Evolutionary conservation across 2,888 invertebrate species (phyloP).

Genomic region (Alloplasta piceator): DNA sequence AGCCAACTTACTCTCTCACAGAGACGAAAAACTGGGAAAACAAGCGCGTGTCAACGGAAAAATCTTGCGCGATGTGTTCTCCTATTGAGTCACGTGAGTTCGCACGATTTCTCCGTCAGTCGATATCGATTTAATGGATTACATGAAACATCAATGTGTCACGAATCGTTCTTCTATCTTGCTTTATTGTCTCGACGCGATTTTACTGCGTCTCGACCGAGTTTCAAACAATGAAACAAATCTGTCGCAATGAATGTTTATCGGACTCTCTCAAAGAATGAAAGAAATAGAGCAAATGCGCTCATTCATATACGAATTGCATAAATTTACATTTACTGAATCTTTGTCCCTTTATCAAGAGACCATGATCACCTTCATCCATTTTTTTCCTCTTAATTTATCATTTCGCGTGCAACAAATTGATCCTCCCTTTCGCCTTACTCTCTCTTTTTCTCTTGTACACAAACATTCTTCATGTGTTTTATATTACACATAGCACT

Average conservation of each 20-base stretch:
- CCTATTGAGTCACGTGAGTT: constrained; percentile 26
- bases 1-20: constrained; percentile 27
- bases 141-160: constrained; percentile 9
- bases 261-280: too few relatives aligned
- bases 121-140: background rate
- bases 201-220: background rate
- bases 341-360: constrained; percentile 37
- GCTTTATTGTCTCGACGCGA: background rate
- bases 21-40: constrained; percentile 8
- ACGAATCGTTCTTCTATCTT: background rate
- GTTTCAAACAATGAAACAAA: background rate
- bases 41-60: background rate
- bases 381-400: constrained; percentile 45
- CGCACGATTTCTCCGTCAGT: background rate
- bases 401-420: constrained; percentile 50
- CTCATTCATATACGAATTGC: too few relatives aligned
- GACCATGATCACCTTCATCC: constrained; percentile 51
- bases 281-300: too few relatives aligned
- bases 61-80: constrained; percentile 9
- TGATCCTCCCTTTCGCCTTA: constrained; percentile 51
- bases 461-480: constrained; percentile 10
- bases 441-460: constrained; percentile 3
- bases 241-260: constrained; percentile 7
- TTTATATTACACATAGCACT: background rate
- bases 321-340: background rate